Evolutionary conservation across 2,113 vertebrate species (phyloP).

Genomic region (Isurus oxyrinchus): DNA sequence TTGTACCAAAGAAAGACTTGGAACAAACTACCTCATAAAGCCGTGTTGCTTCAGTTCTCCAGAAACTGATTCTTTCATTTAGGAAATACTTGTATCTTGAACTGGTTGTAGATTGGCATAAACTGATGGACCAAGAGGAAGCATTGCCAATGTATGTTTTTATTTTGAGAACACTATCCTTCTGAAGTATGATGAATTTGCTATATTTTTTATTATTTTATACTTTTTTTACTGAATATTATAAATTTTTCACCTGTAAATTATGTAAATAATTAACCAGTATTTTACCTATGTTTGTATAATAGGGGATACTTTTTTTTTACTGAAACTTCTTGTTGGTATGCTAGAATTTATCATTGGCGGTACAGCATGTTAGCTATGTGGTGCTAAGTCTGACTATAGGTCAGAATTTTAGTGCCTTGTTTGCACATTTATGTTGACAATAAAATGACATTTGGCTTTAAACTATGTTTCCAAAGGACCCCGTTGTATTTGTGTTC

Average conservation of each 20-base stretch:
- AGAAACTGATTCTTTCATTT: neutral
- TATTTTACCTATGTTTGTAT: slow-evolving; percentile 64
- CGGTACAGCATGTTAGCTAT: slow-evolving; percentile 34
- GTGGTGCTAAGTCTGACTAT: slow-evolving; percentile 39
- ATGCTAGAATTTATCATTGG: slow-evolving; percentile 44
- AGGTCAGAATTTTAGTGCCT: slow-evolving; percentile 53
- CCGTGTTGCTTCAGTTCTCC: slow-evolving; percentile 10
- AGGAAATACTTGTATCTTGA: neutral
- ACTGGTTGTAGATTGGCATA: neutral
- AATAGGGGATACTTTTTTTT: slow-evolving; percentile 60
- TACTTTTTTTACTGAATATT: slow-evolving; percentile 50
- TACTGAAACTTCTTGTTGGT: slow-evolving; percentile 50
- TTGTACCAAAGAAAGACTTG: slow-evolving; percentile 52
- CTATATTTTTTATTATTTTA: slow-evolving; percentile 62
- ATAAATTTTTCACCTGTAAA: slow-evolving; percentile 69
- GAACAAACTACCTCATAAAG: slow-evolving; percentile 75
- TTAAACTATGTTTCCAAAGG: neutral
- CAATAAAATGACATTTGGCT: slow-evolving; percentile 53
- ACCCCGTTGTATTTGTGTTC: neutral
- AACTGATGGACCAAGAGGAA: slow-evolving; percentile 33
- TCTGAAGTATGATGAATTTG: slow-evolving; percentile 48
- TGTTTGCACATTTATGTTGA: slow-evolving; percentile 60
- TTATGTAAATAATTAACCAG: slow-evolving; percentile 70
- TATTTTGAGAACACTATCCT: slow-evolving; percentile 51
- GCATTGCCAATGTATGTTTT: slow-evolving; percentile 39